Conservation (phyloP, 37 sponge, comb jelly and placozoan genomes). For the Bolinopsis microptera region DNA sequence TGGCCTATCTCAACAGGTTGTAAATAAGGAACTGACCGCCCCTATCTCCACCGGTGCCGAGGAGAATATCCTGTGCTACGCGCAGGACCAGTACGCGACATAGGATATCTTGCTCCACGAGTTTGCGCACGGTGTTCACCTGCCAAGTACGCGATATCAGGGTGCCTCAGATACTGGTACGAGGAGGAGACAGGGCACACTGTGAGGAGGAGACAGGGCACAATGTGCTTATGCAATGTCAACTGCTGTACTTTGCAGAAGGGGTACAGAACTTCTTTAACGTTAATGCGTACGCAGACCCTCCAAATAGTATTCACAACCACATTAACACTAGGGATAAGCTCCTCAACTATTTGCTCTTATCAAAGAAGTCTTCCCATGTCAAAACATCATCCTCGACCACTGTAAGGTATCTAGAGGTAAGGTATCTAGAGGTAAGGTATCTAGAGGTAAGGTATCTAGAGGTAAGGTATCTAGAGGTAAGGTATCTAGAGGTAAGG, state of each 20-base stretch:
- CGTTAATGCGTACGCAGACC: neutral
- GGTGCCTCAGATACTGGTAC: neutral
- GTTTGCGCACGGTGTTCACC: constrained; percentile 23
- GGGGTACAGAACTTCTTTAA: neutral
- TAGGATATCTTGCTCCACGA: constrained; percentile 8
- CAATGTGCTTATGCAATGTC: neutral
- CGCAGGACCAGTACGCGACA: neutral
- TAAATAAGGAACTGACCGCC: too few species aligned
- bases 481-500: too few species aligned
- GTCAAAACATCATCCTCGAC: neutral
- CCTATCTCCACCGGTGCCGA: too few species aligned
- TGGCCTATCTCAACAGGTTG: constrained; percentile 66
- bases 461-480: too few species aligned
- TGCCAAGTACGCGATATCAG: constrained; percentile 30
- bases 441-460: too few species aligned
- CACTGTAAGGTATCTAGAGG: neutral
- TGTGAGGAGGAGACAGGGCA: neutral
- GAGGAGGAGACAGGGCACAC: too few species aligned
- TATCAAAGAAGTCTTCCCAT: neutral
- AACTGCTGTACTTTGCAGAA: neutral
- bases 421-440: too few species aligned
- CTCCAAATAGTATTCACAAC: constrained; percentile 19
- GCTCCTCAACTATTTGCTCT: neutral
- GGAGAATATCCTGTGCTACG: constrained; percentile 1
- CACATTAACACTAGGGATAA: neutral